Percentiles rank a stretch among this genome's conserved stretches.
Conservation (phyloP, 2,888 invertebrate species). For the Lottia scabra region DNA sequence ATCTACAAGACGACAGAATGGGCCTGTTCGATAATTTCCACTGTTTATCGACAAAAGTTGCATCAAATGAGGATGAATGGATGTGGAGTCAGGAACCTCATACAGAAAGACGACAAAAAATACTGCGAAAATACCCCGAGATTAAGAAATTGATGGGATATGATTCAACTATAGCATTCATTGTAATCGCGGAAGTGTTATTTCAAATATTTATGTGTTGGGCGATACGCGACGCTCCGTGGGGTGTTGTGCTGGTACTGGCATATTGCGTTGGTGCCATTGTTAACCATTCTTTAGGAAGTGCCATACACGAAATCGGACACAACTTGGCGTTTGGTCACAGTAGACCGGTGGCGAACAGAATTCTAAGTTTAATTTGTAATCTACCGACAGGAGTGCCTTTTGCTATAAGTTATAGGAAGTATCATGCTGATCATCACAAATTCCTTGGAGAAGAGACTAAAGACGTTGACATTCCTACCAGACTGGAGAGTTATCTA, state of each 20-base stretch:
- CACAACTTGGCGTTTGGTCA: slow-evolving; percentile 69
- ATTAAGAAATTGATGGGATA: slow-evolving; percentile 69
- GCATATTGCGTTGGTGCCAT: slow-evolving; percentile 63
- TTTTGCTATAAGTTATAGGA: slow-evolving; percentile 68
- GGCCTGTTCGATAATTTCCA: slow-evolving; percentile 42
- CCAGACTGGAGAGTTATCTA: slow-evolving; percentile 61
- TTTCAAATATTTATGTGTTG: slow-evolving; percentile 48
- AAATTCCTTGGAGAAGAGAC: slow-evolving; percentile 66
- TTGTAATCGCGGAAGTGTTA: slow-evolving; percentile 53
- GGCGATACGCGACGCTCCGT: slow-evolving; percentile 53
- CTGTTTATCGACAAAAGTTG: slow-evolving; percentile 39
- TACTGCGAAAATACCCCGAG: slow-evolving; percentile 74
- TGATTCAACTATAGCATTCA: slow-evolving; percentile 59
- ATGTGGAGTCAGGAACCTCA: slow-evolving; percentile 96
- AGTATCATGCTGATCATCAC: slow-evolving; percentile 69
- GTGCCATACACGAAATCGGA: slow-evolving; percentile 68
- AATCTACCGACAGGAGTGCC: slow-evolving; percentile 67
- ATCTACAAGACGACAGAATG: slow-evolving; percentile 14
- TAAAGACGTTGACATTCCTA: slow-evolving; percentile 68
- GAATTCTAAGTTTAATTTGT: slow-evolving; percentile 62
- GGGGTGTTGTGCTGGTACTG: slow-evolving; percentile 52
- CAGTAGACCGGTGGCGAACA: slow-evolving; percentile 55
- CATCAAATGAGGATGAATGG: slow-evolving; percentile 77
- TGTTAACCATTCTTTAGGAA: slow-evolving; percentile 67
- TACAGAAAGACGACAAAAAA: slow-evolving; percentile 89